Conservation (phyloP, 2,888 invertebrate species). For the Pimpla rufipes region DNA sequence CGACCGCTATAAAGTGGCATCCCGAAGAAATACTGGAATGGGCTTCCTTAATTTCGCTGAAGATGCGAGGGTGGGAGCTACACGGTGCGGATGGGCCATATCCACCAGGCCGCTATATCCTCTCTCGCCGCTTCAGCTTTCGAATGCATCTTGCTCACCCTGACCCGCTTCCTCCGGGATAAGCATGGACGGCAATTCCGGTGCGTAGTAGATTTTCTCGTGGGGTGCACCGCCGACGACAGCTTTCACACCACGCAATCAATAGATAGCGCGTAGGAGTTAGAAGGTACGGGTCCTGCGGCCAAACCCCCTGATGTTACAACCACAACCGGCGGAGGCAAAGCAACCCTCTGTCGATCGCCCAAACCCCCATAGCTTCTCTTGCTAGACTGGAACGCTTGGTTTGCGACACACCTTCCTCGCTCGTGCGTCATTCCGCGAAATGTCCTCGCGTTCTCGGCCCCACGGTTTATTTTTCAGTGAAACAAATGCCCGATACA, state of each 20-base stretch:
- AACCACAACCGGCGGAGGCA: conserved; percentile 29
- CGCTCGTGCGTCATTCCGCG: conserved; percentile 21
- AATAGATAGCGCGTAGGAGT: conserved; percentile 71
- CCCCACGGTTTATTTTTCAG: conserved; percentile 30
- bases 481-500: conserved; percentile 30
- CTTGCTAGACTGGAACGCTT: conserved; percentile 32
- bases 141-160: conserved; percentile 19
- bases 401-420: conserved; percentile 36
- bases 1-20: conserved; percentile 75
- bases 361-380: conserved; percentile 24
- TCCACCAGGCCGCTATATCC: conserved; percentile 33
- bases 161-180: conserved; percentile 35
- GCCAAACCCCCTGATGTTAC: conserved; percentile 6
- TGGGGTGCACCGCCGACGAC: conserved; percentile 71
- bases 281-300: conserved; percentile 15
- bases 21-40: conserved; percentile 73
- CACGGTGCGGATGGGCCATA: conserved; percentile 31
- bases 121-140: conserved; percentile 29
- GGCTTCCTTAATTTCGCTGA: conserved; percentile 74
- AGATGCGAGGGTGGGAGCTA: conserved; percentile 58
- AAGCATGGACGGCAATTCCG: conserved; percentile 42
- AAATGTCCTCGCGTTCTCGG: not conserved
- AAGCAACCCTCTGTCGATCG: conserved; percentile 19
- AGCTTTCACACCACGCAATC: conserved; percentile 77
- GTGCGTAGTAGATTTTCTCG: conserved; percentile 59